Conservation (phyloP, 2,888 invertebrate genomes). For the Amiota mariae region DNA sequence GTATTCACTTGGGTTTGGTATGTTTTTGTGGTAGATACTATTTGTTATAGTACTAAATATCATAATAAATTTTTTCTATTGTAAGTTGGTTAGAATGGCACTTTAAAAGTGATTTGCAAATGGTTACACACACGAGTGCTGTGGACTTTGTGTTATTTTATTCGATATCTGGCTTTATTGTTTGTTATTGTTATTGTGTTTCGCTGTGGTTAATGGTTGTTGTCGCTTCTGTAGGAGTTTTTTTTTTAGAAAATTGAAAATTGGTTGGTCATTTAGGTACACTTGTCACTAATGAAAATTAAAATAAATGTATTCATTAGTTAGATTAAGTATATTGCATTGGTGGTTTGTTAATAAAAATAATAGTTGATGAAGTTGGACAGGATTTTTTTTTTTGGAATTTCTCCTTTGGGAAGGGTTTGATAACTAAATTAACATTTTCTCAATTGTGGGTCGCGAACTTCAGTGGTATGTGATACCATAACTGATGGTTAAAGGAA, state of each 20-base stretch:
- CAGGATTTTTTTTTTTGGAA: too few relatives aligned
- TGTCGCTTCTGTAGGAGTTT: background rate
- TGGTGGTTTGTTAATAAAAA: background rate
- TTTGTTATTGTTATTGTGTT: slow-evolving; percentile 6
- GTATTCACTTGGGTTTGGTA: background rate
- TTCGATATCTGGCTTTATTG: slow-evolving; percentile 5
- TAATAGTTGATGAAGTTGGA: too few relatives aligned
- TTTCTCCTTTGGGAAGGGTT: too few relatives aligned
- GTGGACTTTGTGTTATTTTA: slow-evolving; percentile 2
- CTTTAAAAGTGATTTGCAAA: slow-evolving; percentile 20
- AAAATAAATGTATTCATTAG: slow-evolving; percentile 9
- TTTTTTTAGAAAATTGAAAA: slow-evolving; percentile 38
- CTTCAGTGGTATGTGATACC: too few relatives aligned
- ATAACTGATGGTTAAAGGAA: too few relatives aligned
- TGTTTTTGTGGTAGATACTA: slow-evolving; percentile 9
- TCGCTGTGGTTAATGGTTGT: background rate
- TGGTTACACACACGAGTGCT: slow-evolving; percentile 13
- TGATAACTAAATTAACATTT: too few relatives aligned
- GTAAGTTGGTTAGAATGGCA: background rate
- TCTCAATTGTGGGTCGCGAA: too few relatives aligned
- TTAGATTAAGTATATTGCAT: background rate
- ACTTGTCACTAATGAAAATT: slow-evolving; percentile 9
- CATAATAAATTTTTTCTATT: background rate
- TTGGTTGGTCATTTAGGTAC: slow-evolving; percentile 30
- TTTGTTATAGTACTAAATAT: background rate